These are phyloP conservation scores for Caenorhabditis becei DNA, from an alignment of 2,888 invertebrate genomes.

Conservation along the genomic window DNA sequence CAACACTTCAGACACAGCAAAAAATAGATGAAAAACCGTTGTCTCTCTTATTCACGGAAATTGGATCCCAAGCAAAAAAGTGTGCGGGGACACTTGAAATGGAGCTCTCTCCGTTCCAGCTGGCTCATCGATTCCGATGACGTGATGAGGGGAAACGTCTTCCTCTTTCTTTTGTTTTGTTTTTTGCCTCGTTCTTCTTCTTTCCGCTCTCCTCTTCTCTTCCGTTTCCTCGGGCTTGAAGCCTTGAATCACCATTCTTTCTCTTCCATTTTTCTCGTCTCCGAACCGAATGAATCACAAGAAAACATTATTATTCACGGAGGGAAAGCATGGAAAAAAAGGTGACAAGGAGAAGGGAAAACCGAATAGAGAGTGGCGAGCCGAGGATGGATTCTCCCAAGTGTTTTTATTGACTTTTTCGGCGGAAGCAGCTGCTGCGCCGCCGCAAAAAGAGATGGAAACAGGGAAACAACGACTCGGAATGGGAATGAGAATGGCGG, in stretches of 20 bases:
- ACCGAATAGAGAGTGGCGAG: background rate
- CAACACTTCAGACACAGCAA: background rate
- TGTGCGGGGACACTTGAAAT: slow-evolving; percentile 17
- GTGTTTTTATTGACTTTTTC: slow-evolving; percentile 32
- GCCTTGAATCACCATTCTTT: background rate
- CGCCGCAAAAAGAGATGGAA: background rate
- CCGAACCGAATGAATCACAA: background rate
- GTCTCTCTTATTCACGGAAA: background rate
- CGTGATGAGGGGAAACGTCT: slow-evolving; percentile 13
- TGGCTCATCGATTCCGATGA: slow-evolving; percentile 31
- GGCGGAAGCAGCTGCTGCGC: background rate
- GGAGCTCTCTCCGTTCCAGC: slow-evolving; percentile 5
- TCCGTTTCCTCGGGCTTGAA: background rate
- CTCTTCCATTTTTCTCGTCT: background rate
- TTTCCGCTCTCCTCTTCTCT: slow-evolving; percentile 15
- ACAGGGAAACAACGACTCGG: background rate
- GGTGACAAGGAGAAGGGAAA: background rate
- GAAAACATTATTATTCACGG: slow-evolving; percentile 34
- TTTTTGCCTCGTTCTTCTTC: slow-evolving; percentile 17
- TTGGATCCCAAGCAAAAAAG: slow-evolving; percentile 12
- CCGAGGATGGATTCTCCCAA: background rate
- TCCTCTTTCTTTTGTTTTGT: slow-evolving; percentile 4
- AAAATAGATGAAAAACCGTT: background rate
- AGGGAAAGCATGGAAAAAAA: slow-evolving; percentile 1
- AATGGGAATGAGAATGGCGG: background rate